A percentile compares a stretch with the other conserved stretches of the same genome.
Evolutionary conservation across 1,140 invertebrate species (phyloP).

Genomic region (Aphis gossypii): DNA sequence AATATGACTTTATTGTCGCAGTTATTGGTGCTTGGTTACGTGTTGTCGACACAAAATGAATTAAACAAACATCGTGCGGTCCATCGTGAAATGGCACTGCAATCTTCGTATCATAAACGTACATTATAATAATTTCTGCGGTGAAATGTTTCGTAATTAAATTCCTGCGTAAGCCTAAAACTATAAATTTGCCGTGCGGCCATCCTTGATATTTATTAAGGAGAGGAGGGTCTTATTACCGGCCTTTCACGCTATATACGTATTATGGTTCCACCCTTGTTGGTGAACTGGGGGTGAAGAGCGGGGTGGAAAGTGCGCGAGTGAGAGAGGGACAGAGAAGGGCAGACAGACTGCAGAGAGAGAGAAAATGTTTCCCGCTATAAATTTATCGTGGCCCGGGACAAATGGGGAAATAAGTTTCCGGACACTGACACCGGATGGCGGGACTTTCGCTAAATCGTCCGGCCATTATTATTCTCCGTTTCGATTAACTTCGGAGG

Average conservation of each 20-base stretch:
- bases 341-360: not conserved
- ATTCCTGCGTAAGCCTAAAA: slow-evolving; percentile 19
- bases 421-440: slow-evolving; percentile 55
- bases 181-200: slow-evolving; percentile 41
- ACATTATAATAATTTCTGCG: slow-evolving; percentile 15
- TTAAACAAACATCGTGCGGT: not conserved
- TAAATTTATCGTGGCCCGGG: slow-evolving; percentile 43
- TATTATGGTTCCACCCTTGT: slow-evolving; percentile 29
- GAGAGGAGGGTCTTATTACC: slow-evolving; percentile 23
- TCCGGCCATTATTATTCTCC: slow-evolving; percentile 43
- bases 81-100: not conserved
- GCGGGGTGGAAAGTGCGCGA: not conserved
- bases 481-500: slow-evolving; percentile 48
- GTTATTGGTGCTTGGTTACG: not conserved
- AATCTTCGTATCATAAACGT: not conserved
- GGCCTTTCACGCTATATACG: not conserved
- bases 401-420: slow-evolving; percentile 58
- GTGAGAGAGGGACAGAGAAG: not conserved
- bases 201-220: slow-evolving; percentile 44
- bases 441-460: slow-evolving; percentile 55
- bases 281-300: not conserved
- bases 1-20: not conserved
- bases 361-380: slow-evolving; percentile 55
- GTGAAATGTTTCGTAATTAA: slow-evolving; percentile 43
- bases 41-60: not conserved